Conservation (phyloP, 2,797 vertebrate genomes). For the Champsocephalus gunnari region DNA sequence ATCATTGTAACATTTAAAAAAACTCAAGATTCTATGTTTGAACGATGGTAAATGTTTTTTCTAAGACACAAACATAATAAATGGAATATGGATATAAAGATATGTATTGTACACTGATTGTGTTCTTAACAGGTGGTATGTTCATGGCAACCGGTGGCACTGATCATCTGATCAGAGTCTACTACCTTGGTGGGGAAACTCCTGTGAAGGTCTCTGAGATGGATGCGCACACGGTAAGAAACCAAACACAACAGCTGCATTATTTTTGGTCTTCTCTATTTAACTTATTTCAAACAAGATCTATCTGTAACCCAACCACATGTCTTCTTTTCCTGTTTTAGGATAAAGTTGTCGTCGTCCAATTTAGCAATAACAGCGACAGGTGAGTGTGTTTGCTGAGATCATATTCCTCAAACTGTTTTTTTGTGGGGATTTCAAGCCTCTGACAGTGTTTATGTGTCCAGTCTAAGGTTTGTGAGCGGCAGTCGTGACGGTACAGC, state of each 20-base stretch:
- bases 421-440: background rate
- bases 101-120: background rate
- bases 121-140: constrained; percentile 90
- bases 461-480: constrained; percentile 93
- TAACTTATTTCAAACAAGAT: background rate
- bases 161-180: constrained; percentile 96
- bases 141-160: constrained; percentile 97
- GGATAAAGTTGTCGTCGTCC: constrained; percentile 98
- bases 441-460: constrained; percentile 34
- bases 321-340: constrained; percentile 70
- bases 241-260: background rate
- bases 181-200: constrained; percentile 93
- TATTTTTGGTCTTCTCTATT: background rate
- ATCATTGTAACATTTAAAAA: too few relatives aligned
- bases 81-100: background rate
- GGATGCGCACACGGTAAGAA: constrained; percentile 93
- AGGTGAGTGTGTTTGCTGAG: constrained; percentile 84
- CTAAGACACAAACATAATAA: background rate
- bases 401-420: background rate
- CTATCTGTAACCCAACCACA: background rate
- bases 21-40: too few relatives aligned
- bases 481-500: constrained; percentile 98
- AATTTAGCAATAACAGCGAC: constrained; percentile 97
- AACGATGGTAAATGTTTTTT: too few relatives aligned
- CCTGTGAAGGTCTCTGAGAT: constrained; percentile 97